Base-by-base conservation (phyloP, 2,797 vertebrate species). In the Tenualosa ilisha region DNA sequence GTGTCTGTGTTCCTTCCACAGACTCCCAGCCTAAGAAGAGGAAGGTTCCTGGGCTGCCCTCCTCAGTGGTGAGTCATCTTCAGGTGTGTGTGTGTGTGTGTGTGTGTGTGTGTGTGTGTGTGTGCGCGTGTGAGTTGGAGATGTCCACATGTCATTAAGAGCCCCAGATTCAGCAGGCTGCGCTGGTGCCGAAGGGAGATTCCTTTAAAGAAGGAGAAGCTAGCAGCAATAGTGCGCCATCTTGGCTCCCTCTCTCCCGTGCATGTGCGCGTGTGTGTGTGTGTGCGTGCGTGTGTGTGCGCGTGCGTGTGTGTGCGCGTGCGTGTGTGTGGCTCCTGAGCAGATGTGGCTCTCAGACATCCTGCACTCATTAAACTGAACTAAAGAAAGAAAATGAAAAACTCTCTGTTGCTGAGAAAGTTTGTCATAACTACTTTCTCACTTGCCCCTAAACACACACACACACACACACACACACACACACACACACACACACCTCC, bases 11-110 rank as follows among this genome's bases (percentile, higher is more conserved):
- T n/a, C 88, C 82, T 90, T 50, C 43, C 81, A 88, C 92, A 98
- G 98, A 98, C 87, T 85, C 96, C 0, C 97, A 97, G 88, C 97
- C 98, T 85, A 99, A 99, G 93, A 99, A 99, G 95, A 97, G 98
- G 91, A 99, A 99, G 94, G 96, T 99, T 89, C 97, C 97, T 31
- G 98, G 98, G 90, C 96, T 99, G 87, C 98, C 98, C 6, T 98
- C 98, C 84, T 99, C 98, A 83, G 98, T 99, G 92, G 63, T 84
- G 86, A 84, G 83, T 86, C 20, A 22, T 17, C 54, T 6, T 22
- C 3, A 22, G 54, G 3, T 37, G 56, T 40, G 22, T 49, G 17
- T n/a, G n/a, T n/a, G n/a, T n/a, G 51, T 75, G 4, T 82, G 75
- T 86, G 87, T 65, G 82, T 81, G 82, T 84, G 82, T 87, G 63